phyloP scores from a whole-genome alignment of 2,888 invertebrate species.

The Erebia epiphron region DNA sequence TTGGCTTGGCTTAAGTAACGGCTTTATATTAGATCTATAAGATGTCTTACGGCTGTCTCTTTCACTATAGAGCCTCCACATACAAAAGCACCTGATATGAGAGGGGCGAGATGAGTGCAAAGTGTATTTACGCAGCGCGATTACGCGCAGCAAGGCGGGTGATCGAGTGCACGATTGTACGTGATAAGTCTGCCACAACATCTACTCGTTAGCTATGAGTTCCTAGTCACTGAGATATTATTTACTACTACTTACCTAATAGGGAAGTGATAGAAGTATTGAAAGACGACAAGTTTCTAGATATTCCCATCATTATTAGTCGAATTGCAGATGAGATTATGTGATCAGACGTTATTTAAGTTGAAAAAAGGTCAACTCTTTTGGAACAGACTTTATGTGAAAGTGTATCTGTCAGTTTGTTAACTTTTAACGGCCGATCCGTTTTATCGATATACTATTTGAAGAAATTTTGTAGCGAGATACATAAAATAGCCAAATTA shows the following conservation, averaged over 20 bases:
- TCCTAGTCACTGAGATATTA: conserved; percentile 4
- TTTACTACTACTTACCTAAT: not conserved
- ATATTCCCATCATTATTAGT: no score
- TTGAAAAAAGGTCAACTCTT: no score
- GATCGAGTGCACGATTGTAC: conserved; percentile 35
- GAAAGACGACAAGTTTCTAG: no score
- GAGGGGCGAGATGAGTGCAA: conserved; percentile 74
- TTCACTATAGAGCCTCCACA: conserved; percentile 9
- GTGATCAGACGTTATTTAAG: no score
- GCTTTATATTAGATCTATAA: not conserved
- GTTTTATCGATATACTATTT: no score
- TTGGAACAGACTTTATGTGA: no score
- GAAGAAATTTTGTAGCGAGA: no score
- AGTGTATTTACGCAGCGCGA: conserved; percentile 77
- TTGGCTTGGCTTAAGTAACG: no score
- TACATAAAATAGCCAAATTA: no score
- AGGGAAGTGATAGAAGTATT: not conserved
- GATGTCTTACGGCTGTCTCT: conserved; percentile 2
- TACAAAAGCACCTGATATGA: conserved; percentile 72
- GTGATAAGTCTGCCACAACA: conserved; percentile 22
- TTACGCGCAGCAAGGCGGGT: conserved; percentile 61
- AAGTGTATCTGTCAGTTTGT: no score
- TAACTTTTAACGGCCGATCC: no score
- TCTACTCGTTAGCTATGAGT: conserved; percentile 4
- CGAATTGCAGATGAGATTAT: no score